Base-by-base conservation (phyloP, 1,140 invertebrate species). In the Drosophila saltans region DNA sequence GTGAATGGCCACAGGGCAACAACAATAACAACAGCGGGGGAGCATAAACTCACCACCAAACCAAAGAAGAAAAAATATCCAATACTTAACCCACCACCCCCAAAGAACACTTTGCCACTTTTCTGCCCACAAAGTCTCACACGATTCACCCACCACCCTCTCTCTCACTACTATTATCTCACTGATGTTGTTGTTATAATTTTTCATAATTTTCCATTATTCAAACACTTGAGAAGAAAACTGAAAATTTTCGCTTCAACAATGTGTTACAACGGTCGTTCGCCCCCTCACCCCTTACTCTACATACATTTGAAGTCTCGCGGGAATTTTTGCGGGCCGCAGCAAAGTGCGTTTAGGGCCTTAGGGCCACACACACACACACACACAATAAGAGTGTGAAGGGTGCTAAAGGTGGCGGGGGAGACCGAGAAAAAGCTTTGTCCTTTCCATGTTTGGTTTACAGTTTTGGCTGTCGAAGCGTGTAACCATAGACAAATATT, bases 161-260 rank as follows among this genome's bases (percentile, higher is more conserved):
- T 52, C 39, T n/a, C 28, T 16, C 11, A 24, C 11, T 16, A 2
- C 6, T 11, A 24, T 59, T 10, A 52, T 66, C 36, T 39, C 30
- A 9, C 28, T 66, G 60, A 45, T 81, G 69, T 75, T 84, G 76
- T 75, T 82, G 80, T 79, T 69, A 80, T 89, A 84, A 88, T 89
- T 89, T 89, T 89, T 89, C 81, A 89, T 89, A 89, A 89, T 89
- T 89, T 88, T 89, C 80, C 85, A 84, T 89, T 90, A 84, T 89
- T 84, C 78, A 89, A 89, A 81, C 84, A 89, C 84, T 89, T 89
- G 80, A 84, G 69, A 55, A 70, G 65, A 30, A 8, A 57, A 62
- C 45, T 52, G 45, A 26, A 52, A 24, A 52, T 11, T 52, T 21
- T 52, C 21, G 45, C 45, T 52, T 52, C 16, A 26, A 8, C 45